Percentiles rank a stretch among this genome's conserved stretches.
These are phyloP conservation scores for Cephalotes varians DNA, from an alignment of 2,888 invertebrate species.

Conservation along the genomic window DNA sequence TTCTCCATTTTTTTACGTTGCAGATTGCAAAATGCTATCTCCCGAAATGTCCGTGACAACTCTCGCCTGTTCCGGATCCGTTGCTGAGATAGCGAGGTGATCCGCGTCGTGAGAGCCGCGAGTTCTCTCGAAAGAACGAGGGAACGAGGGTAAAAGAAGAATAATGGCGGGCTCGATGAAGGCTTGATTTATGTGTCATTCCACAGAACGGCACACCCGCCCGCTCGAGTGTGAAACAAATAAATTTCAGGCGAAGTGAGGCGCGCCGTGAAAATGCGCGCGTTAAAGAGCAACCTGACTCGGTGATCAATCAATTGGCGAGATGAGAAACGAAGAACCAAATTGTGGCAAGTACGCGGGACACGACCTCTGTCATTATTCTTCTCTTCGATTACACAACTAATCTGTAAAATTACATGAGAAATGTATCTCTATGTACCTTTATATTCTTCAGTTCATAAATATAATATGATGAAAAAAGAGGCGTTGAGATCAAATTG, in stretches of 20 bases:
- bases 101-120: conserved; percentile 12
- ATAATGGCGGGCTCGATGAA: neutral
- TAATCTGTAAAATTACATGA: conserved; percentile 14
- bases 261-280: conserved; percentile 21
- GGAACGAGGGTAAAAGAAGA: conserved; percentile 30
- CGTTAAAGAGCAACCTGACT: conserved; percentile 32
- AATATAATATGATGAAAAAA: neutral
- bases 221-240: conserved; percentile 48
- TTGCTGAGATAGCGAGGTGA: neutral
- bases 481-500: neutral
- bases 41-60: conserved; percentile 21
- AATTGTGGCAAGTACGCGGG: conserved; percentile 27
- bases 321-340: conserved; percentile 26
- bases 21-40: conserved; percentile 23
- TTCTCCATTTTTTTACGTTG: neutral
- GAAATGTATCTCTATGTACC: neutral
- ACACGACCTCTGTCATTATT: conserved; percentile 8
- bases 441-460: neutral
- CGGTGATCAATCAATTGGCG: conserved; percentile 48
- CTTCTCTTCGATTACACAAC: neutral
- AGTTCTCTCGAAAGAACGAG: conserved; percentile 13
- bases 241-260: conserved; percentile 48
- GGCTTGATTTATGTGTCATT: conserved; percentile 53
- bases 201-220: conserved; percentile 25
- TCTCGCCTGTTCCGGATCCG: conserved; percentile 46